phyloP scores from a whole-genome alignment of 2,888 invertebrate genomes.

The Ornithoptera priamus region DNA sequence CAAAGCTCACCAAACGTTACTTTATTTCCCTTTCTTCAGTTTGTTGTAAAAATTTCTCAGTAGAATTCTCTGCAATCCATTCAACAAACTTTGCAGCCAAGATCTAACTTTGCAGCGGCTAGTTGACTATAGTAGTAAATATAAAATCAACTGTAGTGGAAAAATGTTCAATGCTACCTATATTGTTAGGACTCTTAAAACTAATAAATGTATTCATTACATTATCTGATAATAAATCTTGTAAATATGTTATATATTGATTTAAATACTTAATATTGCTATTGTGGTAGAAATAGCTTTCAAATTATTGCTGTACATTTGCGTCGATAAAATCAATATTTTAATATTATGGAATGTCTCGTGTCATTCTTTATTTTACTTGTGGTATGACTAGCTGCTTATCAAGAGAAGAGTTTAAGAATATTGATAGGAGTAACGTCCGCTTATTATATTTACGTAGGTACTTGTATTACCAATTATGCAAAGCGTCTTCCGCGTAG shows the following conservation, averaged over 20 bases:
- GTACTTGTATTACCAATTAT: slow-evolving; percentile 77
- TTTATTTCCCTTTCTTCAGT: slow-evolving; percentile 17
- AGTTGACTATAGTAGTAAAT: background rate
- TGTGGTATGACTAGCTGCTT: background rate
- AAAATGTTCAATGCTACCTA: background rate
- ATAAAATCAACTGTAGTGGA: slow-evolving; percentile 8
- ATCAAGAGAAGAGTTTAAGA: background rate
- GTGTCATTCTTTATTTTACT: too few relatives aligned
- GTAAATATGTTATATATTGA: too few relatives aligned
- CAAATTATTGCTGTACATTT: too few relatives aligned
- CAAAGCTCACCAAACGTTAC: slow-evolving; percentile 18
- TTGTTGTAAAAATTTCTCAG: slow-evolving; percentile 26
- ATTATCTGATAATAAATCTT: too few relatives aligned
- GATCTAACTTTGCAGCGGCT: slow-evolving; percentile 18
- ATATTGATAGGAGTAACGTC: slow-evolving; percentile 32
- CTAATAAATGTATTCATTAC: too few relatives aligned
- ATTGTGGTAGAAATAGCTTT: too few relatives aligned
- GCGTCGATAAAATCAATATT: too few relatives aligned
- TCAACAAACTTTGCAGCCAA: slow-evolving; percentile 23
- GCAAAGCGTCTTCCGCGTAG: slow-evolving; percentile 75
- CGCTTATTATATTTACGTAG: slow-evolving; percentile 50
- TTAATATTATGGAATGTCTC: too few relatives aligned
- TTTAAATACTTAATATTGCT: too few relatives aligned
- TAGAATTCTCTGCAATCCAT: slow-evolving; percentile 23
- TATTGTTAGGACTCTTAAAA: too few relatives aligned